These are phyloP conservation scores for Aspidiotus rigidus DNA, from an alignment of 2,888 invertebrate genomes.

Conservation along the genomic window DNA sequence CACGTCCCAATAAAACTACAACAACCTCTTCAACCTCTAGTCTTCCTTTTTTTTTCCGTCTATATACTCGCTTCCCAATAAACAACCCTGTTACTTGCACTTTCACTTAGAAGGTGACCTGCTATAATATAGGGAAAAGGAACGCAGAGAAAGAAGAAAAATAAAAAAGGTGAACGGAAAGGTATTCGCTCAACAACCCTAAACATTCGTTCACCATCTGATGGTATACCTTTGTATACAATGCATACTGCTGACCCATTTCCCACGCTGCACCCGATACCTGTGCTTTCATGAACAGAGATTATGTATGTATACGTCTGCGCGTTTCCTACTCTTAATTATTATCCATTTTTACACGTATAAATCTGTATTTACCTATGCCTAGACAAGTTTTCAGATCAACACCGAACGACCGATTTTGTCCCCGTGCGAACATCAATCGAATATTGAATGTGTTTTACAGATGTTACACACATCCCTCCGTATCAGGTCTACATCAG, in stretches of 20 bases:
- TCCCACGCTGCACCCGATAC: conserved; percentile 23
- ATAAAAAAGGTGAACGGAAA: conserved; percentile 1
- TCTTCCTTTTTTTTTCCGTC: not conserved
- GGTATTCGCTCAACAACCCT: not conserved
- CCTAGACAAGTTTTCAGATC: too few relatives aligned
- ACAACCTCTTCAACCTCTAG: not conserved
- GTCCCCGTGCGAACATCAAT: too few relatives aligned
- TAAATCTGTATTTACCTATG: too few relatives aligned
- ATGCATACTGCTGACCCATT: conserved; percentile 28
- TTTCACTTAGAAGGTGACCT: not conserved
- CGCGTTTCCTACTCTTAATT: too few relatives aligned
- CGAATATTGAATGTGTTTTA: too few relatives aligned
- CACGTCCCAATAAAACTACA: too few relatives aligned
- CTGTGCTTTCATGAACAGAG: too few relatives aligned
- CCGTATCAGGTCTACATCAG: too few relatives aligned
- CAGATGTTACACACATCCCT: too few relatives aligned
- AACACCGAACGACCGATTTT: too few relatives aligned
- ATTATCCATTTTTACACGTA: too few relatives aligned
- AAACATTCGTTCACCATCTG: not conserved
- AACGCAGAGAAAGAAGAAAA: not conserved
- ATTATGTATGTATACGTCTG: too few relatives aligned
- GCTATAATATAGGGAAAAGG: not conserved
- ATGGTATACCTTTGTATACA: not conserved
- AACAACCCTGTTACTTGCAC: conserved; percentile 2
- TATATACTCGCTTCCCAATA: not conserved